Conservation (phyloP, 2,888 invertebrate species). For the Orthonychiurus folsomi region DNA sequence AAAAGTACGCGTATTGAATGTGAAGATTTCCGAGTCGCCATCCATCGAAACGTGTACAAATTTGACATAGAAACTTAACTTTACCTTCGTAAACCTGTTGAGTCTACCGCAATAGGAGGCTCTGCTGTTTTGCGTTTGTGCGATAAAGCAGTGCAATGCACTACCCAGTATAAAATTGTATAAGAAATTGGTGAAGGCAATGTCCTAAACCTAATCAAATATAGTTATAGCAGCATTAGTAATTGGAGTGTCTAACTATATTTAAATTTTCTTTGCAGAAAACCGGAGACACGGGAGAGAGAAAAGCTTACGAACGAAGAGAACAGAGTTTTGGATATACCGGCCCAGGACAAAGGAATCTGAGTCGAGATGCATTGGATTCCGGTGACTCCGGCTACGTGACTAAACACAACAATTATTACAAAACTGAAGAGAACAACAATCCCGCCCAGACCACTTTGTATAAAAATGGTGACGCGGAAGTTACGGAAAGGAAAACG, state of each 20-base stretch:
- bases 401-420: constrained; percentile 39
- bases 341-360: constrained; percentile 27
- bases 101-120: too few species aligned
- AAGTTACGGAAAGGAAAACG: constrained; percentile 38
- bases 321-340: constrained; percentile 40
- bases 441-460: constrained; percentile 36
- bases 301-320: constrained; percentile 38
- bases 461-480: constrained; percentile 39
- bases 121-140: too few species aligned
- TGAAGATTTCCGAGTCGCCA: too few species aligned
- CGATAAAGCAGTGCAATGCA: too few species aligned
- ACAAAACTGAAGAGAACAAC: constrained; percentile 38
- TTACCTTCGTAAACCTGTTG: too few species aligned
- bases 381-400: constrained; percentile 37
- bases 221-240: too few species aligned
- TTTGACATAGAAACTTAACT: too few species aligned
- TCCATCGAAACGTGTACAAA: too few species aligned
- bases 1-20: too few species aligned
- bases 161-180: too few species aligned
- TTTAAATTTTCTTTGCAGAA: constrained; percentile 28
- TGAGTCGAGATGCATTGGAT: constrained; percentile 33
- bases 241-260: neutral
- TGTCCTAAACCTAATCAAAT: too few species aligned
- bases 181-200: too few species aligned
- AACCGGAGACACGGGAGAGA: constrained; percentile 36